Conservation (phyloP, 92 coral and sea anemone species). For the Hydrozoanthus gracilis region DNA sequence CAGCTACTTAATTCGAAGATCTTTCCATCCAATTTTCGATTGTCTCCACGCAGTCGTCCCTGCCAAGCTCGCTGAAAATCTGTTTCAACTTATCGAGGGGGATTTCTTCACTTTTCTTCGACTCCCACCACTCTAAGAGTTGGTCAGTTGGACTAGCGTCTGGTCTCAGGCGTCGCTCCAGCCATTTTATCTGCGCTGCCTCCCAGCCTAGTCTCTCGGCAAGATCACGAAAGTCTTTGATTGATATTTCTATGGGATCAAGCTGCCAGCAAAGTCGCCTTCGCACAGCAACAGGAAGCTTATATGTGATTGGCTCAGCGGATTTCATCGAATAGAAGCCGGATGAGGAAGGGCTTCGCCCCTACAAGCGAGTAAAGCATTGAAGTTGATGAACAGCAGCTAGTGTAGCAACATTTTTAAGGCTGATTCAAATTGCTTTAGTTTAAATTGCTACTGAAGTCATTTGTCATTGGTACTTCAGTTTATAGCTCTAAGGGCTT, state of each 20-base stretch:
- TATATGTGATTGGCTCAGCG: neutral
- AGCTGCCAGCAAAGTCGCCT: neutral
- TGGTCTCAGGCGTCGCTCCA: neutral
- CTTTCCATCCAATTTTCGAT: too few relatives aligned
- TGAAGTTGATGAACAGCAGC: neutral
- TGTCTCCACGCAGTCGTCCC: neutral
- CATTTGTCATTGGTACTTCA: too few relatives aligned
- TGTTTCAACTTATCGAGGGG: neutral
- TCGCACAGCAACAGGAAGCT: slow-evolving; percentile 8
- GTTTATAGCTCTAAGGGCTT: too few relatives aligned
- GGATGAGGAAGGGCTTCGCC: slow-evolving; percentile 13
- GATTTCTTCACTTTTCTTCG: slow-evolving; percentile 5
- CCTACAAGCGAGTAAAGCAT: neutral
- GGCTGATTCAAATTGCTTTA: neutral
- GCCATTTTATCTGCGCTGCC: neutral
- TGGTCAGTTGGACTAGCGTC: slow-evolving; percentile 4
- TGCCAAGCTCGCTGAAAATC: neutral
- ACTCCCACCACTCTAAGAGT: slow-evolving; percentile 27
- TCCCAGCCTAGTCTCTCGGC: slow-evolving; percentile 18
- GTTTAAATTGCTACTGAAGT: neutral
- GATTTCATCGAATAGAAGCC: neutral
- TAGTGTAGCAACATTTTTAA: too few relatives aligned
- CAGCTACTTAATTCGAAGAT: too few relatives aligned
- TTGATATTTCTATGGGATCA: neutral
- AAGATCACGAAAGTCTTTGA: slow-evolving; percentile 16